These are phyloP conservation scores for Pithys albifrons DNA, from an alignment of 2,113 vertebrate genomes.

Conservation along the genomic window DNA sequence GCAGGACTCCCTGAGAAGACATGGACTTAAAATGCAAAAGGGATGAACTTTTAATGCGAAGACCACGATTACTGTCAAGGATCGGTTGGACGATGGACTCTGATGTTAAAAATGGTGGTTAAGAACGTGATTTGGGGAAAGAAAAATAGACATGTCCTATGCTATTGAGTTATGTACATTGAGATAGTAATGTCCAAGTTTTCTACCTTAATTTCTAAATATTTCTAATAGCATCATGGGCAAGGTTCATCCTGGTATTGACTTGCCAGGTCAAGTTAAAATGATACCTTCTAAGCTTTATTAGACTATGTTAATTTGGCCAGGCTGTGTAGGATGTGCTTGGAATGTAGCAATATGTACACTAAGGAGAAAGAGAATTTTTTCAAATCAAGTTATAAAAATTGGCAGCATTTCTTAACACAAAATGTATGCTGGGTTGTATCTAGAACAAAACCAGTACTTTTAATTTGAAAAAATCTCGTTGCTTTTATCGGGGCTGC, in stretches of 20 bases:
- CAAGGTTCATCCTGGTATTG: background rate
- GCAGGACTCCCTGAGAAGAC: background rate
- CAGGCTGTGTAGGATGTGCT: conserved; percentile 50
- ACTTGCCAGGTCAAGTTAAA: background rate
- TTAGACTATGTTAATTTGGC: conserved; percentile 28
- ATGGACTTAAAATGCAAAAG: background rate
- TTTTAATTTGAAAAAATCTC: background rate
- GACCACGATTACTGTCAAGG: background rate
- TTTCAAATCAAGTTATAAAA: conserved; percentile 39
- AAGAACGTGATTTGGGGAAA: background rate
- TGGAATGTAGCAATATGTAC: conserved; percentile 39
- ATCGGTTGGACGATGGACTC: background rate
- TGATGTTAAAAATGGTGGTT: background rate
- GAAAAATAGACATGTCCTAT: background rate
- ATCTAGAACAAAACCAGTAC: background rate
- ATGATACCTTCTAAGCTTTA: background rate
- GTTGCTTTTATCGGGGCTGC: background rate
- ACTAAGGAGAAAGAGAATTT: background rate
- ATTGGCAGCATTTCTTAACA: conserved; percentile 48
- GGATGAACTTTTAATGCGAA: background rate
- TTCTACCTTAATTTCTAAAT: background rate
- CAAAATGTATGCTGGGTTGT: background rate
- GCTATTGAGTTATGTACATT: background rate
- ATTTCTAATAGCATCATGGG: background rate
- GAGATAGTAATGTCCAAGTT: background rate